Conservation (phyloP, 2,797 vertebrate species). For the Glossophaga mutica region DNA sequence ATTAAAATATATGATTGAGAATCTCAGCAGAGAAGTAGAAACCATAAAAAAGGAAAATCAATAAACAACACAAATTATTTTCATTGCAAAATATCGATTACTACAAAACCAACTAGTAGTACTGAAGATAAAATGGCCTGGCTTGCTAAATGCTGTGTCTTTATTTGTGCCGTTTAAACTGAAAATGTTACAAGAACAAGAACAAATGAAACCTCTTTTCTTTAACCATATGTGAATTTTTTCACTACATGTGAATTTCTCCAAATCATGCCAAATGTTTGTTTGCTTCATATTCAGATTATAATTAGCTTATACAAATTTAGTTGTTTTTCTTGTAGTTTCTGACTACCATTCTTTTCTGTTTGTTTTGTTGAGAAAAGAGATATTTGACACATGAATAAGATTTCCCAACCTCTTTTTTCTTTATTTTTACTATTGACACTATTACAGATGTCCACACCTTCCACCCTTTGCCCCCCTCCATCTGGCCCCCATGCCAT, state of each 20-base stretch:
- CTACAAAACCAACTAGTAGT: neutral
- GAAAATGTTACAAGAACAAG: neutral
- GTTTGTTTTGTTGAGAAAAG: neutral
- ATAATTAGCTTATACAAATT: neutral
- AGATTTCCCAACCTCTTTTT: neutral
- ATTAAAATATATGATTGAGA: neutral
- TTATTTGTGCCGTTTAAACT: neutral
- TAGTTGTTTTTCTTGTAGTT: neutral
- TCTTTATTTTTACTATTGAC: too few species aligned
- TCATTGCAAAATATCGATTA: neutral
- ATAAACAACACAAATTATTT: neutral
- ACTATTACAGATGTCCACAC: too few species aligned
- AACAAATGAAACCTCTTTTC: neutral
- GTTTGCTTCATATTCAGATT: neutral
- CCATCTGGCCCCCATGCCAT: too few species aligned
- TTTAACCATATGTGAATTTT: neutral
- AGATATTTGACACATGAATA: neutral
- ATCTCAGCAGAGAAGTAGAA: conserved; percentile 9
- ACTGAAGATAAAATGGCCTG: neutral
- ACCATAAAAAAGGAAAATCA: neutral
- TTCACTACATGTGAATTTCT: neutral
- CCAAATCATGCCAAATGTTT: neutral
- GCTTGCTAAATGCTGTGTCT: neutral
- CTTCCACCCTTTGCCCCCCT: too few species aligned
- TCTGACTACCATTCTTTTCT: neutral